Percentiles rank a stretch among this genome's conserved stretches.
Evolutionary conservation across 2,113 vertebrate species (phyloP).

Genomic region (Serilophus lunatus): DNA sequence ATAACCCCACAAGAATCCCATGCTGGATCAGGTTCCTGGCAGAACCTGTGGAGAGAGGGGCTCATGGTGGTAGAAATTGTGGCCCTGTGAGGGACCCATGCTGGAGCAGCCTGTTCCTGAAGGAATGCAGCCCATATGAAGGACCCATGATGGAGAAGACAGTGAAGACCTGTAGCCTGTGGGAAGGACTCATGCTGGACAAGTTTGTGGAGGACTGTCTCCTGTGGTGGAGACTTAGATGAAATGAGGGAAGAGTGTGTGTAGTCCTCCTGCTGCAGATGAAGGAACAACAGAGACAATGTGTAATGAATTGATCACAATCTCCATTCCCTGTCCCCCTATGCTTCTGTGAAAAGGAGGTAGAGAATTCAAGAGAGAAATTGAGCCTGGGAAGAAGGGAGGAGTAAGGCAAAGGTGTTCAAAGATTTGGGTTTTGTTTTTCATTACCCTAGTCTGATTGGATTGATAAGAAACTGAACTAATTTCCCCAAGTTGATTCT

Average conservation of each 20-base stretch:
- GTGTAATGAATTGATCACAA: neutral
- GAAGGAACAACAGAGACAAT: neutral
- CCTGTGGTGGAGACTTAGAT: neutral
- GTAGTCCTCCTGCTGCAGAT: neutral
- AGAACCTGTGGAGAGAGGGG: no score
- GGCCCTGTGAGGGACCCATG: no score
- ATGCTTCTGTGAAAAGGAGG: neutral
- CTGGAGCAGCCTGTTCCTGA: no score
- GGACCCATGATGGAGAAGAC: no score
- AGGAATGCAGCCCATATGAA: no score
- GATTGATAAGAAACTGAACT: neutral
- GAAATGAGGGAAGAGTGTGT: neutral
- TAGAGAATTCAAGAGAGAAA: neutral
- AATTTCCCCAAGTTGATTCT: neutral
- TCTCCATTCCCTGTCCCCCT: neutral
- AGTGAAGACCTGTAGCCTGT: no score
- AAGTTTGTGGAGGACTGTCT: neutral
- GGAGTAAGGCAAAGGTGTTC: neutral
- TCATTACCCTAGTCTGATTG: neutral
- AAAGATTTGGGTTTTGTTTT: neutral
- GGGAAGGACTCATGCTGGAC: no score
- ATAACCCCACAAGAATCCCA: no score
- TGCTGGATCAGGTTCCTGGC: no score
- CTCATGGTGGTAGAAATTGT: no score
- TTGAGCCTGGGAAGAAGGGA: neutral